phyloP scores from a whole-genome alignment of 2,888 invertebrate genomes.

The Spodoptera littoralis region DNA sequence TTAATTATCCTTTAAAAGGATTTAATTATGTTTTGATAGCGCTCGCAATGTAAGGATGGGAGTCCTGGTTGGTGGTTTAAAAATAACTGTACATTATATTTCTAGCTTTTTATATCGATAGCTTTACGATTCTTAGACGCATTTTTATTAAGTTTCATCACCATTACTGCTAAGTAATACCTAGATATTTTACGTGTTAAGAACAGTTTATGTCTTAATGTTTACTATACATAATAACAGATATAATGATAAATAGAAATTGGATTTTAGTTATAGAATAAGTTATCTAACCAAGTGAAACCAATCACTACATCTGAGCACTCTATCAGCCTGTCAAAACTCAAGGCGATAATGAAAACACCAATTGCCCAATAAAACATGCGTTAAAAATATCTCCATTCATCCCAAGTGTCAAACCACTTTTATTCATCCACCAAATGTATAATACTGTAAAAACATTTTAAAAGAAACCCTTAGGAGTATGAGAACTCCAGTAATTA shows the following conservation, averaged over 20 bases:
- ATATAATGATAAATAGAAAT: too few species aligned
- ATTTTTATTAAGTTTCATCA: too few species aligned
- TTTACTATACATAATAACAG: too few species aligned
- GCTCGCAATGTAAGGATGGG: constrained; percentile 32
- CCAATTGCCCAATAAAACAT: constrained; percentile 39
- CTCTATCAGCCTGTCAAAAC: constrained; percentile 6
- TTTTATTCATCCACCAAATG: constrained; percentile 43
- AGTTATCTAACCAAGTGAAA: too few species aligned
- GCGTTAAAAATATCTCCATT: constrained; percentile 42
- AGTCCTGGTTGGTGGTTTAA: constrained; percentile 17
- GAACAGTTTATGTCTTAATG: too few species aligned
- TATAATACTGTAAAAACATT: constrained; percentile 59
- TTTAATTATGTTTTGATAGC: constrained; percentile 58
- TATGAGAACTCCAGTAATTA: constrained; percentile 85
- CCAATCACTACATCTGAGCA: not conserved
- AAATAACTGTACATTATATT: not conserved
- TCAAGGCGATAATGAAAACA: constrained; percentile 50
- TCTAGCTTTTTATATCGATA: too few species aligned
- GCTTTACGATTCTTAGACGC: too few species aligned
- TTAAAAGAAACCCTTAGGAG: constrained; percentile 48
- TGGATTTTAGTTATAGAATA: too few species aligned
- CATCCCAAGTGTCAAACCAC: constrained; percentile 44
- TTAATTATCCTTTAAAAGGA: constrained; percentile 58
- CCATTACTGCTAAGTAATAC: too few species aligned
- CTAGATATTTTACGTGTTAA: too few species aligned